Conservation (phyloP, 2,113 vertebrate species). For the Sceloporus tristichus region DNA sequence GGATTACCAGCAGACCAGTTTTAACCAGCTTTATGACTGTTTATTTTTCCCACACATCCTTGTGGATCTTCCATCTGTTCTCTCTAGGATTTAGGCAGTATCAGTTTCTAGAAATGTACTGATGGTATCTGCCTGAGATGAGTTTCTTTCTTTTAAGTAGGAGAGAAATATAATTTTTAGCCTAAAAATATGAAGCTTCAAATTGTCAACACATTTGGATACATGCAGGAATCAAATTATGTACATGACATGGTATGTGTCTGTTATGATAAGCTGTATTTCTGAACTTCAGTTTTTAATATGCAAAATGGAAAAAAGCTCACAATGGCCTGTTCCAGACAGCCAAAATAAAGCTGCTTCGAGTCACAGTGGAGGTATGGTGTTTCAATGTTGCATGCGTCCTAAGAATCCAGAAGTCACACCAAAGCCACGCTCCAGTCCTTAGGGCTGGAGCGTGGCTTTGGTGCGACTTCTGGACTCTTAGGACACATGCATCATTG, state of each 20-base stretch:
- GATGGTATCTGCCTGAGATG: not conserved
- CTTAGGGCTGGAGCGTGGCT: no score
- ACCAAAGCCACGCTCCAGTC: no score
- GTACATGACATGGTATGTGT: not conserved
- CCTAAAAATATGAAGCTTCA: not conserved
- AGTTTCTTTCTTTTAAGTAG: not conserved
- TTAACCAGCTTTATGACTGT: not conserved
- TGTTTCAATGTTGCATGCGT: no score
- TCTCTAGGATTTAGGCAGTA: not conserved
- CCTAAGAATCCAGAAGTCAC: no score
- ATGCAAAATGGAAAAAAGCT: not conserved
- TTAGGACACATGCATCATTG: no score
- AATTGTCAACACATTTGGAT: not conserved
- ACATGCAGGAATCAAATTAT: not conserved
- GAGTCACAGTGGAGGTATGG: no score
- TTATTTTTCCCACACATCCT: conserved; percentile 11
- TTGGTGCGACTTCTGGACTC: no score
- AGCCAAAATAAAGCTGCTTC: no score
- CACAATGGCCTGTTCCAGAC: no score
- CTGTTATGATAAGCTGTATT: not conserved
- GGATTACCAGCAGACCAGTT: not conserved
- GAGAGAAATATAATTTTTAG: not conserved
- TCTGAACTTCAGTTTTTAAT: not conserved
- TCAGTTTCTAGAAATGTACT: not conserved
- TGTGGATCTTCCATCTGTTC: not conserved